Evolutionary conservation across 2,888 invertebrate species (phyloP), one percentile per base, ranked within the genome.

Genomic region (Eucriotettix oculatus): DNA sequence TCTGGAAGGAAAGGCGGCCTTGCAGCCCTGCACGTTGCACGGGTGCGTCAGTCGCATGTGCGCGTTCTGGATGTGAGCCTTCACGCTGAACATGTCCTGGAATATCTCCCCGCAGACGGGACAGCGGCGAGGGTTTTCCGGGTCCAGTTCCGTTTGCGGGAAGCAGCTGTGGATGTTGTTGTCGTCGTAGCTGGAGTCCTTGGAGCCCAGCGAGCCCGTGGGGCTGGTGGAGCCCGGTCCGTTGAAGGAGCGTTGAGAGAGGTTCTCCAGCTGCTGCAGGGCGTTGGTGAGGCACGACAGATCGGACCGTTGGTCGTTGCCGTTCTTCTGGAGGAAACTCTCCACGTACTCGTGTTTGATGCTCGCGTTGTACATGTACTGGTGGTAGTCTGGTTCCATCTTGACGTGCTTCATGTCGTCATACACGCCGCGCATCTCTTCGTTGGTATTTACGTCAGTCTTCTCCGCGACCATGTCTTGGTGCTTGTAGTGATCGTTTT

Each of bases 31-130:
- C 40, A 93, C 87, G 69, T 87, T 90, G 75, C 97, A 97, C 71
- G 90, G 90, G 75, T 95, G 95, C 87, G 94, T 91, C 62, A 95
- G 76, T 75, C 95, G 95, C 59, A 96, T 82, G 74, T 97, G 96
- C 11, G 92, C 90, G 73, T 91, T 95, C 76, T 94, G 94, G 73
- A 93, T 96, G 72, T 97, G 97, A 1, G 90, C 90, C 75, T 94
- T 94, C 40, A 95, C 85, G 58, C 90, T 88, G 71, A 93, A 94
- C 68, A 91, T 87, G 70, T 93, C 96, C 73, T 90, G 92, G 74
- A 95, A 96, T 69, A 89, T 81, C 75, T 94, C 93, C 10, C 90
- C 91, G 72, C 97, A 97, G 44, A 90, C 90, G 5, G 90, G 85
- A 74, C 96, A 97, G 67, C 88, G 85, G 48, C 90, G 79, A 0